Evolutionary conservation across 2,888 invertebrate species (phyloP).

Genomic region (Orthosia gothica): DNA sequence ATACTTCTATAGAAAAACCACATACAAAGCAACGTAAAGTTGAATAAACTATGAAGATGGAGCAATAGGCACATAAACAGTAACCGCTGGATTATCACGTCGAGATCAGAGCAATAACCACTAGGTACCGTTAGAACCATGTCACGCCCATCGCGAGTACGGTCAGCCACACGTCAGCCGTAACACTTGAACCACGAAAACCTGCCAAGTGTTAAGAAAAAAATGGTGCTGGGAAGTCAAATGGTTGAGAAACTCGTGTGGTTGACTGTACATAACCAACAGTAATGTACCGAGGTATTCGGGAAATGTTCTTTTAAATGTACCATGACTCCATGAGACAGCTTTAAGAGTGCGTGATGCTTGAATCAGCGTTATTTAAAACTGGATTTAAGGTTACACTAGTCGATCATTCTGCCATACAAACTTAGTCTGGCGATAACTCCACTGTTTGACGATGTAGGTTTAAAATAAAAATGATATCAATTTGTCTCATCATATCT

Average conservation of each 20-base stretch:
- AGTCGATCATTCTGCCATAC: too few relatives aligned
- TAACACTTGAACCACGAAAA: slow-evolving; percentile 21
- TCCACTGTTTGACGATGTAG: too few relatives aligned
- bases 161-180: slow-evolving; percentile 12
- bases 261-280: slow-evolving; percentile 35
- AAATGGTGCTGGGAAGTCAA: neutral
- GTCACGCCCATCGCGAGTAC: slow-evolving; percentile 60
- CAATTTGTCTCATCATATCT: too few relatives aligned
- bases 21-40: slow-evolving; percentile 31
- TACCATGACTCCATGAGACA: slow-evolving; percentile 12
- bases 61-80: slow-evolving; percentile 63
- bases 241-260: neutral
- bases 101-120: slow-evolving; percentile 69
- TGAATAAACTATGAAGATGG: slow-evolving; percentile 61
- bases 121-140: slow-evolving; percentile 68
- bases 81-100: slow-evolving; percentile 68
- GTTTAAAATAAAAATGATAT: too few relatives aligned
- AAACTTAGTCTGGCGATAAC: too few relatives aligned
- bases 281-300: slow-evolving; percentile 45
- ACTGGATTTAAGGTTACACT: too few relatives aligned
- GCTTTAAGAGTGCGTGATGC: slow-evolving; percentile 20
- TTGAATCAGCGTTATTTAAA: slow-evolving; percentile 27
- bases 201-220: neutral
- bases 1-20: neutral
- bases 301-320: slow-evolving; percentile 36